These are phyloP conservation scores for Hydractinia echinata DNA, from an alignment of 30 jellyfish, hydroid and myxozoan species.

Conservation along the genomic window DNA sequence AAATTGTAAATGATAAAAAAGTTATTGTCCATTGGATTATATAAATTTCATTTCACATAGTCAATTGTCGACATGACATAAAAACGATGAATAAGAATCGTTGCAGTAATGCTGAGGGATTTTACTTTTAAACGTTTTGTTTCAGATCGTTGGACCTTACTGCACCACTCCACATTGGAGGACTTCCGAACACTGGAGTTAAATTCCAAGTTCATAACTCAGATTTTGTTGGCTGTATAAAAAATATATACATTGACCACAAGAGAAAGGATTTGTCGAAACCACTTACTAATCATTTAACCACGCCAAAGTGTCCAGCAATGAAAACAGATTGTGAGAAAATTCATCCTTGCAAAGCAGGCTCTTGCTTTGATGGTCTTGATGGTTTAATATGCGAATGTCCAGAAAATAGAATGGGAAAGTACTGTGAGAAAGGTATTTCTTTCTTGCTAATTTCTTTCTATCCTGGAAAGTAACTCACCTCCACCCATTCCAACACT, in stretches of 20 bases:
- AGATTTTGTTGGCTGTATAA: slow-evolving; percentile 88
- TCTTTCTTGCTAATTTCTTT: not conserved
- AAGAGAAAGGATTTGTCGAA: slow-evolving; percentile 52
- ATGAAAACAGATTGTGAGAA: slow-evolving; percentile 34
- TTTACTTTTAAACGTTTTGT: not conserved
- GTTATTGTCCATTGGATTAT: no score
- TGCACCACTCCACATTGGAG: slow-evolving; percentile 90
- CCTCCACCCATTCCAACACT: not conserved
- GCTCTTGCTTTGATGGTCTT: slow-evolving; percentile 51
- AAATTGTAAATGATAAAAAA: no score
- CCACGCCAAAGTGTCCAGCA: slow-evolving; percentile 42
- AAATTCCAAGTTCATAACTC: slow-evolving; percentile 30
- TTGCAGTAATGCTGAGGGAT: no score
- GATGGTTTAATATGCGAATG: slow-evolving; percentile 64
- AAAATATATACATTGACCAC: slow-evolving; percentile 68
- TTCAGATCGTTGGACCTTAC: slow-evolving; percentile 81
- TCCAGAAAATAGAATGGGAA: slow-evolving; percentile 61
- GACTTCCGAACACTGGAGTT: slow-evolving; percentile 47
- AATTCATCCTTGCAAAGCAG: slow-evolving; percentile 61
- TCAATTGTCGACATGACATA: no score
- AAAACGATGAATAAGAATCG: no score
- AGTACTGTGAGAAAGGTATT: slow-evolving; percentile 71
- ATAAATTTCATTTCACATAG: no score
- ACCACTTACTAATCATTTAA: slow-evolving; percentile 41
- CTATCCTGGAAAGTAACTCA: not conserved